Evolutionary conservation across 2,888 invertebrate genomes (phyloP).

Genomic region (Callinectes sapidus): DNA sequence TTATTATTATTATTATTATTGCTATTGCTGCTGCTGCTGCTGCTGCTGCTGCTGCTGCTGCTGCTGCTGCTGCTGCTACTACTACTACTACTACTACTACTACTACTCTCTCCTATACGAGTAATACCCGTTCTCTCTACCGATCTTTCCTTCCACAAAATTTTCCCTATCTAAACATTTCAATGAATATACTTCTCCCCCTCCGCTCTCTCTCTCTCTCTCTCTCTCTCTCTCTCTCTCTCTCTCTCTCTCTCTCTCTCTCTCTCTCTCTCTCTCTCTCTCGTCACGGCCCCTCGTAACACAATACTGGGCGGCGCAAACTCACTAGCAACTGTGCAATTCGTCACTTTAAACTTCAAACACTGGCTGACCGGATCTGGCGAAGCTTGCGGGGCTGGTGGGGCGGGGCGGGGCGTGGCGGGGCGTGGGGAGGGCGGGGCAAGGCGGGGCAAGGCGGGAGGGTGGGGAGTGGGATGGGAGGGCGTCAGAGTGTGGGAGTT

Average conservation of each 20-base stretch:
- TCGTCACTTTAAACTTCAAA: not conserved
- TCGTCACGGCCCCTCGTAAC: not conserved
- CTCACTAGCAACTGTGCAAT: not conserved
- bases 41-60: not conserved
- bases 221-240: not conserved
- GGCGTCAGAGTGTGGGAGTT: not conserved
- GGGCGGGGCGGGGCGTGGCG: not conserved
- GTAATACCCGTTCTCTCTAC: not conserved
- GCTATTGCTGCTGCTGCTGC: not conserved
- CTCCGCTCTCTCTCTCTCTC: not conserved
- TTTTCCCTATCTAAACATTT: not conserved
- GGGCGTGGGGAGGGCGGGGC: not conserved
- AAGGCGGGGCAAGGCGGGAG: not conserved
- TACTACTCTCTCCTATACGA: not conserved
- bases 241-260: not conserved
- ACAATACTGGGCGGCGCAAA: not conserved
- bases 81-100: conserved; percentile 31
- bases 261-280: not conserved
- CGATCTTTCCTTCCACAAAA: not conserved
- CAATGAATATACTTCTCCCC: not conserved
- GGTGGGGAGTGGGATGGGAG: not conserved
- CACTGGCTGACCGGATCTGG: not conserved
- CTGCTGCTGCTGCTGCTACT: conserved; percentile 13
- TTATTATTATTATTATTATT: not conserved
- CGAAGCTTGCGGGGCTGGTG: not conserved